Conservation (phyloP, 2,113 vertebrate genomes). For the Amphilophus citrinellus region DNA sequence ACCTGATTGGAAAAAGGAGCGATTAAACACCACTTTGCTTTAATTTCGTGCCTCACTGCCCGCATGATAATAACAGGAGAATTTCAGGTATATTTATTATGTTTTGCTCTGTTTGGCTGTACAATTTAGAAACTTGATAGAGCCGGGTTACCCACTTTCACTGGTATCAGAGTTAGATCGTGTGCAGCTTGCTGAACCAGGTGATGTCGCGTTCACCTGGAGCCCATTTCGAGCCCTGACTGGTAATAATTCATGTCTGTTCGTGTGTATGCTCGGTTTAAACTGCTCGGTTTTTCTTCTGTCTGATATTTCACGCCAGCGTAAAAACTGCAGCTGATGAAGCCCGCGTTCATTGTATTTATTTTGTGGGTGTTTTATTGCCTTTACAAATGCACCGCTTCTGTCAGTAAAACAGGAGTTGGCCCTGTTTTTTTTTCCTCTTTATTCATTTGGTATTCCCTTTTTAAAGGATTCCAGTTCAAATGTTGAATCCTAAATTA, state of each 20-base stretch:
- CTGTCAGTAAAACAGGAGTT: not conserved
- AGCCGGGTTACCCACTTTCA: not conserved
- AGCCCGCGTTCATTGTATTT: not conserved
- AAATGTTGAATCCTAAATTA: conserved; percentile 36
- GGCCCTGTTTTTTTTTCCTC: not conserved
- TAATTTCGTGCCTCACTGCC: not conserved
- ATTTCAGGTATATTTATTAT: not conserved
- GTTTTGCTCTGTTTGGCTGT: not conserved
- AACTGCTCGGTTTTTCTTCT: not conserved
- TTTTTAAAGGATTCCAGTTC: conserved; percentile 5
- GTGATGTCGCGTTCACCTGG: not conserved
- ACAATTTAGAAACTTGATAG: not conserved
- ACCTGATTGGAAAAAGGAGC: not conserved
- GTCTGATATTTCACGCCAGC: not conserved
- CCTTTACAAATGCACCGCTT: not conserved
- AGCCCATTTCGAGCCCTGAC: not conserved
- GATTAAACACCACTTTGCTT: not conserved
- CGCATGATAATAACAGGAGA: not conserved
- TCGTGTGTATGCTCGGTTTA: not conserved
- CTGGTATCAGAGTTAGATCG: not conserved
- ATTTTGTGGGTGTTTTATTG: not conserved
- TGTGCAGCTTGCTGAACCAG: not conserved
- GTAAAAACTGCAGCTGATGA: accelerated
- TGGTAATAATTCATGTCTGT: not conserved
- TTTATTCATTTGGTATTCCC: not conserved